A percentile compares a stretch with the other conserved stretches of the same genome.
These are phyloP conservation scores for Epinephelus lanceolatus DNA, from an alignment of 2,113 vertebrate genomes.

Conservation along the genomic window DNA sequence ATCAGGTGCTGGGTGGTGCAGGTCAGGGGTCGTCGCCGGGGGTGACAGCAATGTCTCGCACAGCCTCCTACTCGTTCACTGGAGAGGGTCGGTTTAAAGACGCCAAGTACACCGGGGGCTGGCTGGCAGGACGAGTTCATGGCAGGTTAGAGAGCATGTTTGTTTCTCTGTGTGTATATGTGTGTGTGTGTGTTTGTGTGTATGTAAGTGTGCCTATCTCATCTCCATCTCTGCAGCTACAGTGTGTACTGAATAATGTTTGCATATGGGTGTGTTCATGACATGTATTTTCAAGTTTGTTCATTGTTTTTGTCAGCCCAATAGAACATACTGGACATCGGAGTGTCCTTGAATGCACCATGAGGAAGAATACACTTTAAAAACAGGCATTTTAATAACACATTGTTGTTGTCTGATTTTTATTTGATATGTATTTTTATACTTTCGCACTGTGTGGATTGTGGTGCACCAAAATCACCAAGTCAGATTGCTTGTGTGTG, in stretches of 20 bases:
- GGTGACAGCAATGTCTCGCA: constrained; percentile 89
- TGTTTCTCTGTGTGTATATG: neutral
- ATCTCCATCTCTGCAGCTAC: neutral
- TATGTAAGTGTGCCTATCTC: neutral
- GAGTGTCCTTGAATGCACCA: neutral
- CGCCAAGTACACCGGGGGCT: constrained; percentile 91
- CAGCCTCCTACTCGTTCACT: constrained; percentile 91
- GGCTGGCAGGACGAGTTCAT: constrained; percentile 94
- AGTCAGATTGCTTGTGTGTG: too few relatives aligned
- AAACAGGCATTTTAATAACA: too few relatives aligned
- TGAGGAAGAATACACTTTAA: neutral
- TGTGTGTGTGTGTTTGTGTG: neutral
- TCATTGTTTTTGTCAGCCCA: neutral
- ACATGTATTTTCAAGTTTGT: neutral
- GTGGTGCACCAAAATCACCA: too few relatives aligned
- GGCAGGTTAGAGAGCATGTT: constrained; percentile 86
- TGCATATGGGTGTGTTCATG: constrained; percentile 6
- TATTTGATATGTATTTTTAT: too few relatives aligned
- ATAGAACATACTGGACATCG: neutral
- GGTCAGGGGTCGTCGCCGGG: constrained; percentile 73
- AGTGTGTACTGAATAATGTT: neutral
- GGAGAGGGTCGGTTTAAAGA: constrained; percentile 93
- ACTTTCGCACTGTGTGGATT: too few relatives aligned
- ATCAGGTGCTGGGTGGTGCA: constrained; percentile 89
- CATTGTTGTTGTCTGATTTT: too few relatives aligned